These are phyloP conservation scores for Orchestes rusci DNA, from an alignment of 2,888 invertebrate species.

Conservation along the genomic window DNA sequence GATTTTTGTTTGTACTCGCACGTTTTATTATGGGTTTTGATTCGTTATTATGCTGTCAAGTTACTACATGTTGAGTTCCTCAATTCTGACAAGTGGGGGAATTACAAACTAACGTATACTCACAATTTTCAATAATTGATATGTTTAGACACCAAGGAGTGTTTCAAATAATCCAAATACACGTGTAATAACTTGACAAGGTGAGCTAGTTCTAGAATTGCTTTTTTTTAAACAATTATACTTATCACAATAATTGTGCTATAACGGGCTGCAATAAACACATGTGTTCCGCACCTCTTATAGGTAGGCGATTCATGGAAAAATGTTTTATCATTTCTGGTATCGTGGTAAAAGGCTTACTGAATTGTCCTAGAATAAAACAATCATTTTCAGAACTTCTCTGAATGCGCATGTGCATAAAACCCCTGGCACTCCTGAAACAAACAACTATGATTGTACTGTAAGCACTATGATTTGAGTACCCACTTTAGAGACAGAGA, in stretches of 20 bases:
- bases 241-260: constrained; percentile 64
- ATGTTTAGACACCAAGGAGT: no score
- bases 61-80: no score
- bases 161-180: no score
- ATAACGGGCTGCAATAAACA: constrained; percentile 87
- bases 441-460: background rate
- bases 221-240: no score
- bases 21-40: no score
- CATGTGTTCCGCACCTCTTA: constrained; percentile 94
- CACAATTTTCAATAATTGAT: no score
- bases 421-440: constrained; percentile 84
- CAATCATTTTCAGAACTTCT: constrained; percentile 65
- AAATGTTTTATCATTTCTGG: constrained; percentile 95
- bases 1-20: no score
- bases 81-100: no score
- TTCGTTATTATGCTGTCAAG: no score
- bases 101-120: no score
- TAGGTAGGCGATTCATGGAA: constrained; percentile 86
- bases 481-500: constrained; percentile 92
- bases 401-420: constrained; percentile 96
- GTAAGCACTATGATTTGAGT: background rate
- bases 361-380: constrained; percentile 87
- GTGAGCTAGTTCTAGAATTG: no score
- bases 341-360: constrained; percentile 85
- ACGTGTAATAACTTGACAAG: background rate